These are phyloP conservation scores for Neolamprologus ventralis DNA, from an alignment of 2,113 vertebrate genomes.

Conservation along the genomic window DNA sequence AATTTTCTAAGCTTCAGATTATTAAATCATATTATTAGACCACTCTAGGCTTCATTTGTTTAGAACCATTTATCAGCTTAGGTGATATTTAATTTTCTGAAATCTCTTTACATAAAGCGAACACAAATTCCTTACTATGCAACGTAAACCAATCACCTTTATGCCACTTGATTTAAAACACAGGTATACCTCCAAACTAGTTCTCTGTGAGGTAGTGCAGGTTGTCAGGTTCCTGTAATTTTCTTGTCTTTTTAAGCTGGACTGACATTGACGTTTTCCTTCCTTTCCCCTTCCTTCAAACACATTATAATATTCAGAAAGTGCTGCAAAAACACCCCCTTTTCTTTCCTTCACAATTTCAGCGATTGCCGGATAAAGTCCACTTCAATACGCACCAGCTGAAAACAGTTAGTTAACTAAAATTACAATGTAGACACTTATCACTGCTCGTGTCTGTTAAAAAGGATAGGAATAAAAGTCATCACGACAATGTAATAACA, in stretches of 20 bases:
- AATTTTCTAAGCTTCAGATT: background rate
- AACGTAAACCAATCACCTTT: background rate
- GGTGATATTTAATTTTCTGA: background rate
- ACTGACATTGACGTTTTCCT: background rate
- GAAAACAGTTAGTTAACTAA: background rate
- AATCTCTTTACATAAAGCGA: background rate
- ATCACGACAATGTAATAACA: background rate
- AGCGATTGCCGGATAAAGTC: background rate
- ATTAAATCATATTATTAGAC: background rate
- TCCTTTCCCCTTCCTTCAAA: background rate
- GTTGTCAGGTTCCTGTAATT: background rate
- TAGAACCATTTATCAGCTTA: background rate
- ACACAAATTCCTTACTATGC: background rate
- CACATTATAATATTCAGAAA: background rate
- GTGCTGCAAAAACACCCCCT: background rate
- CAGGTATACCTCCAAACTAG: background rate
- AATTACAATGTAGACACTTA: background rate
- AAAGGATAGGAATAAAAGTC: background rate
- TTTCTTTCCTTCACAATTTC: background rate
- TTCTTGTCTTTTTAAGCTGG: background rate
- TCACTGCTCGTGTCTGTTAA: background rate
- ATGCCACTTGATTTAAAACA: background rate
- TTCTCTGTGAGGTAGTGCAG: constrained; percentile 44
- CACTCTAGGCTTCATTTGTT: background rate
- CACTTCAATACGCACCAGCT: background rate